Evolutionary conservation across 2,888 invertebrate species (phyloP).

Genomic region (Temnothorax ravouxi): DNA sequence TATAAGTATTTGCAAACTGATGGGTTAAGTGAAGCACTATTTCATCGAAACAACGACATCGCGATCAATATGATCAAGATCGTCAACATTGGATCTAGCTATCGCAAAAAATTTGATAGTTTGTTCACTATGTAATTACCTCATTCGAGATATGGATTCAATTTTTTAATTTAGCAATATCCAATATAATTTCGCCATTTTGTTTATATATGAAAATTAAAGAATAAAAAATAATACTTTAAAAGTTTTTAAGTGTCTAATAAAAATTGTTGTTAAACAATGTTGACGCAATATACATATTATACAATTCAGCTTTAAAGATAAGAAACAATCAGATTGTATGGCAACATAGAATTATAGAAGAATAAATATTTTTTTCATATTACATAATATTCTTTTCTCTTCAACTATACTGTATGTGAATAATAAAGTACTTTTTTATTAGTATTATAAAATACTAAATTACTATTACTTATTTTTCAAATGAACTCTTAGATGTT

Average conservation of each 20-base stretch:
- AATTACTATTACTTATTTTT: neutral
- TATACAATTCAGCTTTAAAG: slow-evolving; percentile 2
- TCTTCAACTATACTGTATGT: neutral
- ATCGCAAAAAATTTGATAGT: neutral
- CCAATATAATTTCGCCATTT: neutral
- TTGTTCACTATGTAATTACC: neutral
- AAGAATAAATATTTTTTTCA: neutral
- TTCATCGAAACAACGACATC: slow-evolving; percentile 36
- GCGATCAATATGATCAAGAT: slow-evolving; percentile 18
- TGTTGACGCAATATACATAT: neutral
- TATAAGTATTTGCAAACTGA: slow-evolving; percentile 80
- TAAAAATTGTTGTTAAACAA: neutral
- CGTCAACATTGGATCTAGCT: neutral
- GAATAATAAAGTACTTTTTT: neutral
- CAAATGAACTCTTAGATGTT: neutral
- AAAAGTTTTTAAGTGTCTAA: neutral
- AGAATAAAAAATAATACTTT: neutral
- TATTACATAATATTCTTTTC: neutral
- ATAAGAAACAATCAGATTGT: neutral
- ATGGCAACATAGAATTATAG: neutral
- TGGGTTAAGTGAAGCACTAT: slow-evolving; percentile 67
- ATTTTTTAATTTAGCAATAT: neutral
- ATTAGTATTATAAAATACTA: neutral
- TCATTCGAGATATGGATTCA: neutral
- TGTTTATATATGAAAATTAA: neutral